These are phyloP conservation scores for Syritta pipiens DNA, from an alignment of 2,888 invertebrate genomes.

Conservation along the genomic window DNA sequence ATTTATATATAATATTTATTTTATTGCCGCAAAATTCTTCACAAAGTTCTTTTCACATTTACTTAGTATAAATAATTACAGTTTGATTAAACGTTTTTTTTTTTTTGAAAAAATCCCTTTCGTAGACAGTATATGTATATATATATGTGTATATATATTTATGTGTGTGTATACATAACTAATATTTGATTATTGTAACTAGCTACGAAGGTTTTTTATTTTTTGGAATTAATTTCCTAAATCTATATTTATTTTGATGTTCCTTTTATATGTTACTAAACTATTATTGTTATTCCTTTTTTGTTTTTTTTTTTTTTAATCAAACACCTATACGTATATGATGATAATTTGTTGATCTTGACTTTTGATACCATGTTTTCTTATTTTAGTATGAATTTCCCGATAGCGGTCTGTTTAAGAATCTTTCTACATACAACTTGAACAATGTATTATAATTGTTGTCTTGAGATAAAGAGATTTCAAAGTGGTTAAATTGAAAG, in stretches of 20 bases:
- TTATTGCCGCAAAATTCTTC: constrained; percentile 43
- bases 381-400: not conserved
- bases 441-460: not conserved
- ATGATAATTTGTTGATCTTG: constrained; percentile 25
- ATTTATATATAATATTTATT: constrained; percentile 13
- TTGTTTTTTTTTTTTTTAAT: constrained; percentile 8
- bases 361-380: constrained; percentile 41
- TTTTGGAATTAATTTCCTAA: constrained; percentile 25
- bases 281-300: constrained; percentile 44
- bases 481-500: not conserved
- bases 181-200: constrained; percentile 49
- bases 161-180: constrained; percentile 46
- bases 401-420: not conserved
- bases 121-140: constrained; percentile 11
- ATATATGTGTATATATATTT: constrained; percentile 22
- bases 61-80: constrained; percentile 28
- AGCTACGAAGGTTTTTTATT: constrained; percentile 48
- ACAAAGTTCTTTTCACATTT: constrained; percentile 37
- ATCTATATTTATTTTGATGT: constrained; percentile 4
- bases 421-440: too few species aligned
- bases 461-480: not conserved
- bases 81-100: constrained; percentile 16
- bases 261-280: constrained; percentile 12
- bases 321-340: constrained; percentile 14
- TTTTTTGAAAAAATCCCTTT: constrained; percentile 3